Base-by-base conservation (phyloP, 2,888 invertebrate species). In the Orthosia gracilis region DNA sequence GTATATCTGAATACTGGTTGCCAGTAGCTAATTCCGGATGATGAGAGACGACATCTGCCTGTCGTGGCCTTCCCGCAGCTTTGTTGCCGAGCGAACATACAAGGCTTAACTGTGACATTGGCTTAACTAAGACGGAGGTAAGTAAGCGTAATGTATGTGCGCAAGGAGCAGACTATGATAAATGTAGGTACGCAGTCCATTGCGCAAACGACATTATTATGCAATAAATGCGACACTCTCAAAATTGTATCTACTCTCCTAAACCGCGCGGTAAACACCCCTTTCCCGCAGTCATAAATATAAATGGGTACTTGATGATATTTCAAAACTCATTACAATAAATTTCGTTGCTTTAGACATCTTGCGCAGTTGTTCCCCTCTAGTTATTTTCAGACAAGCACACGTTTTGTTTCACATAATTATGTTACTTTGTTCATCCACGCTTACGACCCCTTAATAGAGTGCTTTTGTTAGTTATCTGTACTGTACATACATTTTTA, bases 271-370 rank as follows among this genome's bases (percentile, higher is more conserved):
- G 74, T 63, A 83, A 81, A 79, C 77, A 83, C 63, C 82, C 81
- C 79, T 77, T 84, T 80, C 69, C 72, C 80, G 69, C 77, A 73
- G 69, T 72, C 76, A 77, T 80, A 83, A 85, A 82, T 83, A 86
- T 82, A 81, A 88, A 87, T 83, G 71, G 74, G 68, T 71, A 74
- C 83, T 75, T 79, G 83, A 85, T 84, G 82, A 85, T 85, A 79
- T 85, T 87, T 86, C 87, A 84, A 84, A 85, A 85, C 82, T 89
- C 85, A 88, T 89, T 84, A 87, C 74, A 76, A 83, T 84, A 83
- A 82, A 85, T 85, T 83, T 69, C 61, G 76, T 76, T 69, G 66
- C 31, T 71, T 66, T 50, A 78, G 61, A 76, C 76, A 81, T 77
- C 71, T 72, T 73, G 69, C 72, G 68, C 72, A 64, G 73, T 73